These are phyloP conservation scores for Leptopterna dolabrata DNA, from an alignment of 2,888 invertebrate genomes.

Conservation along the genomic window DNA sequence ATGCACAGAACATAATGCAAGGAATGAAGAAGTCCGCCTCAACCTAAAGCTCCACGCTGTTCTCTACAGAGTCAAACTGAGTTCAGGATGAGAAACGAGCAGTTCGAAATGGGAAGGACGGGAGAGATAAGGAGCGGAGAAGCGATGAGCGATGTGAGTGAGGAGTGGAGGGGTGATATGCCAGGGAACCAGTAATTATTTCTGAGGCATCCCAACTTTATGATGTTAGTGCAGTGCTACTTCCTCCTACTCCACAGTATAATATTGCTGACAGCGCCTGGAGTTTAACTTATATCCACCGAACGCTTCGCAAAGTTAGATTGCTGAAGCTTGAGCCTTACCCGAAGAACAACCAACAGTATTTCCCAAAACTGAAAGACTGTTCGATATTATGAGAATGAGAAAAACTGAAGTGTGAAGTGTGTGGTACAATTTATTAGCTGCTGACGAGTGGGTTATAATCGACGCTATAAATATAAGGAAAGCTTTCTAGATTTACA, in stretches of 20 bases:
- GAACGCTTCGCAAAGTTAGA: slow-evolving; percentile 39
- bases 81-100: not conserved
- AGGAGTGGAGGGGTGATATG: slow-evolving; percentile 11
- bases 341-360: not conserved
- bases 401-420: not conserved
- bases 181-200: slow-evolving; percentile 36
- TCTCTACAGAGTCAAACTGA: not conserved
- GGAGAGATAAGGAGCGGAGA: not conserved
- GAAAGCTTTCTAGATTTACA: not conserved
- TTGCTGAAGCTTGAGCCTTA: slow-evolving; percentile 8
- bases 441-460: not conserved
- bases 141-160: too few relatives aligned
- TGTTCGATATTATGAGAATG: not conserved
- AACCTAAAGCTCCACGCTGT: too few relatives aligned
- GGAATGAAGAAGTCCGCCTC: too few relatives aligned
- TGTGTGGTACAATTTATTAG: not conserved
- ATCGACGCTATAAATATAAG: not conserved
- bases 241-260: slow-evolving; percentile 28
- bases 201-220: slow-evolving; percentile 19
- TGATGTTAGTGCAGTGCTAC: slow-evolving; percentile 41
- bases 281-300: slow-evolving; percentile 37
- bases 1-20: too few relatives aligned
- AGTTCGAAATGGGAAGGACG: not conserved
- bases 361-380: not conserved
- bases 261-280: slow-evolving; percentile 40